A percentile compares a stretch with the other conserved stretches of the same genome.
Conservation (phyloP, 2,113 vertebrate species). For the Pleuronectes platessa region DNA sequence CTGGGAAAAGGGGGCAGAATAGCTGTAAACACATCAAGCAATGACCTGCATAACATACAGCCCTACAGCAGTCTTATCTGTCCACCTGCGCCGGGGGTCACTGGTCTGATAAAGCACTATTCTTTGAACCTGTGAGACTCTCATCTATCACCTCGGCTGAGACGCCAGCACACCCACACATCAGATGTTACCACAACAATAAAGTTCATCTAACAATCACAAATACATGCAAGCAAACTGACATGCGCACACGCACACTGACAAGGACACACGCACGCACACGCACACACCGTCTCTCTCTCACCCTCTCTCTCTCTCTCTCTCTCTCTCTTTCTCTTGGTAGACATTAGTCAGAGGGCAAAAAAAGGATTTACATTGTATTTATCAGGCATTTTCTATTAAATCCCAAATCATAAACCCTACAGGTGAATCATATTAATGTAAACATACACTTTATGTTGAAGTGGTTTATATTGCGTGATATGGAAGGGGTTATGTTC, state of each 20-base stretch:
- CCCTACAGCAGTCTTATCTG: conserved; percentile 69
- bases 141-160: conserved; percentile 46
- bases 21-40: conserved; percentile 75
- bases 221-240: conserved; percentile 64
- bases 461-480: conserved; percentile 85
- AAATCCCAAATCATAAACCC: conserved; percentile 75
- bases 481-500: conserved; percentile 78
- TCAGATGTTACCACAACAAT: conserved; percentile 47
- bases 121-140: conserved; percentile 48
- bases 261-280: conserved; percentile 10
- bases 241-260: conserved; percentile 28
- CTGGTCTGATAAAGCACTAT: conserved; percentile 49
- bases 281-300: conserved; percentile 25
- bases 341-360: conserved; percentile 60
- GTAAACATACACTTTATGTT: conserved; percentile 87
- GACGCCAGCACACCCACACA: conserved; percentile 43
- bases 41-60: conserved; percentile 69
- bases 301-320: conserved; percentile 1
- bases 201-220: conserved; percentile 60
- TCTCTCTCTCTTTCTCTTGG: conserved; percentile 2
- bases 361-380: conserved; percentile 63
- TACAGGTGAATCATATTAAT: conserved; percentile 81
- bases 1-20: conserved; percentile 34
- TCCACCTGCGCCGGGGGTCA: conserved; percentile 51
- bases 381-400: conserved; percentile 69